Percentiles rank a stretch among this genome's conserved stretches.
phyloP scores from a whole-genome alignment of 2,888 invertebrate genomes.

The Tetragonula carbonaria region DNA sequence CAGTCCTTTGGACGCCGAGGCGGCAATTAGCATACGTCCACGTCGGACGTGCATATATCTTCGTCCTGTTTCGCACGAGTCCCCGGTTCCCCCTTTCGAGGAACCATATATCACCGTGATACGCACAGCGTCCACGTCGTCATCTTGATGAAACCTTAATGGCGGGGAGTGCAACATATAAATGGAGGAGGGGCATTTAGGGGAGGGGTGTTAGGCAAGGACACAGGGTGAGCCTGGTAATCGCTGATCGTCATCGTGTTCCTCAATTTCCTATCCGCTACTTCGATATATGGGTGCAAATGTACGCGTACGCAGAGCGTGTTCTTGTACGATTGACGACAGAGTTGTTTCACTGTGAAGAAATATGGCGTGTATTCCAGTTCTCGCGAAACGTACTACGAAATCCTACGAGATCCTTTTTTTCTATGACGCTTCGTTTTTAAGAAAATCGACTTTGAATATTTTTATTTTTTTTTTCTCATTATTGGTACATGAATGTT shows the following conservation, averaged over 20 bases:
- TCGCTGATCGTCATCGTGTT: slow-evolving; percentile 53
- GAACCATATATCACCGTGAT: slow-evolving; percentile 55
- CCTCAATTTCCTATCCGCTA: slow-evolving; percentile 75
- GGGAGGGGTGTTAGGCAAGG: neutral
- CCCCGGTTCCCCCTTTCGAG: slow-evolving; percentile 21
- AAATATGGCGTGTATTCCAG: too few relatives aligned
- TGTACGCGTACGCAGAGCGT: neutral
- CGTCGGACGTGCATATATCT: slow-evolving; percentile 51
- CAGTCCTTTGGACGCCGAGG: slow-evolving; percentile 30
- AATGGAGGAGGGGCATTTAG: neutral
- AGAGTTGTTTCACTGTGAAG: neutral
- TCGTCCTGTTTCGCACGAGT: slow-evolving; percentile 39
- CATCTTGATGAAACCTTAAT: slow-evolving; percentile 64
- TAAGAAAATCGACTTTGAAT: too few relatives aligned
- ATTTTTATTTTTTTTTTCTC: too few relatives aligned
- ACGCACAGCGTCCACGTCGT: slow-evolving; percentile 46
- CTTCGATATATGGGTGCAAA: slow-evolving; percentile 58
- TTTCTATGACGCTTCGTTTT: too few relatives aligned
- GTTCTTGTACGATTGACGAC: neutral
- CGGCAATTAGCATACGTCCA: slow-evolving; percentile 49
- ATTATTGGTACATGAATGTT: too few relatives aligned
- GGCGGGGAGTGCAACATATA: slow-evolving; percentile 5
- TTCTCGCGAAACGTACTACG: too few relatives aligned
- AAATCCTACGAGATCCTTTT: too few relatives aligned
- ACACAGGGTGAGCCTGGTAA: slow-evolving; percentile 20